A percentile compares a stretch with the other conserved stretches of the same genome.
phyloP scores from a whole-genome alignment of 2,797 vertebrate species.

The Hylomyscus alleni region DNA sequence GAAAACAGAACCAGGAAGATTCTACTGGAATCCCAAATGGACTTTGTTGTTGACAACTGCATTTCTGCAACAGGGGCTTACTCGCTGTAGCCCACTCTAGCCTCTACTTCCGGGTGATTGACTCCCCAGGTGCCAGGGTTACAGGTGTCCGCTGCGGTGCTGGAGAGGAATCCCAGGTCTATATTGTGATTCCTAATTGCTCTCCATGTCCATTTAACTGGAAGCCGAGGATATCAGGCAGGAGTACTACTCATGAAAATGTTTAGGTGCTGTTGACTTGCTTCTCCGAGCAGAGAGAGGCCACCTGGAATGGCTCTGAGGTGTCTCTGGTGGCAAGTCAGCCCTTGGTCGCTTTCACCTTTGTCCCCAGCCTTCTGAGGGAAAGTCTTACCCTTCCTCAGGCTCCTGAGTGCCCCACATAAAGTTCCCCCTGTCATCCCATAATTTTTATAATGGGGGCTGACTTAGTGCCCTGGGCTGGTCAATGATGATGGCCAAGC shows the following conservation, averaged over 20 bases:
- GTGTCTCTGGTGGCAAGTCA: neutral
- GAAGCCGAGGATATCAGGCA: neutral
- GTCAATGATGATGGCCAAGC: too few relatives aligned
- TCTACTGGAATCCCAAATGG: slow-evolving; percentile 7
- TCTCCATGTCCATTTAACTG: neutral
- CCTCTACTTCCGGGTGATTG: neutral
- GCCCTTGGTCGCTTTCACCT: neutral
- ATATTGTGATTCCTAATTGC: neutral
- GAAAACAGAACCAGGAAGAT: slow-evolving; percentile 30
- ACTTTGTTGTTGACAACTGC: neutral
- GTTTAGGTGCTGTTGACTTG: neutral
- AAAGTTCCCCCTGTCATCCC: neutral
- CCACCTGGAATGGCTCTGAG: neutral
- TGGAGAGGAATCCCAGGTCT: neutral
- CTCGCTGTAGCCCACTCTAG: neutral
- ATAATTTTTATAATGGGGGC: neutral
- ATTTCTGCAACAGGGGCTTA: too few relatives aligned
- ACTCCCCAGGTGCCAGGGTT: neutral
- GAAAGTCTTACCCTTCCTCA: neutral
- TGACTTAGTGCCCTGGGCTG: neutral
- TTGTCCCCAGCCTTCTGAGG: neutral
- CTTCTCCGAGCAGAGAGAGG: neutral
- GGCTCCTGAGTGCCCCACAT: neutral
- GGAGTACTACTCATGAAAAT: neutral
- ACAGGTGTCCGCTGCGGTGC: neutral